A percentile compares a stretch with the other conserved stretches of the same genome.
phyloP scores from a whole-genome alignment of 2,888 invertebrate species.

The Drosophila birchii region DNA sequence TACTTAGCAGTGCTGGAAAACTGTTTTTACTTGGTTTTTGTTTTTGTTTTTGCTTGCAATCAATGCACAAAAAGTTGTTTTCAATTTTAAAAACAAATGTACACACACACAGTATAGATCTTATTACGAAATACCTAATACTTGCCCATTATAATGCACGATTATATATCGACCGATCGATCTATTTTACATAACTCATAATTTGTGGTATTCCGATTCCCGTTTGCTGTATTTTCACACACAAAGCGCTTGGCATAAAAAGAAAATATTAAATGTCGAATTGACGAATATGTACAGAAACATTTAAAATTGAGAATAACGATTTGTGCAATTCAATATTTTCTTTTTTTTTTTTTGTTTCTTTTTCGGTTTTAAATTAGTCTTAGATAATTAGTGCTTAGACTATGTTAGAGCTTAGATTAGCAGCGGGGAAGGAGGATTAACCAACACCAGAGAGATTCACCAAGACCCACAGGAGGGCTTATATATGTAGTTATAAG shows the following conservation, averaged over 20 bases:
- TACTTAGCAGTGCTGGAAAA: conserved; percentile 35
- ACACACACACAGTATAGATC: conserved; percentile 73
- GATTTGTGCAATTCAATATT: conserved; percentile 84
- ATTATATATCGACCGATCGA: conserved; percentile 49
- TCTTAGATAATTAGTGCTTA: conserved; percentile 21
- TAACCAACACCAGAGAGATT: conserved; percentile 27
- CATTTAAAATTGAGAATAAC: conserved; percentile 84
- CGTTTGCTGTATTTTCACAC: conserved; percentile 60
- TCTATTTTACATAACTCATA: conserved; percentile 14
- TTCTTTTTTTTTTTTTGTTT: conserved; percentile 80
- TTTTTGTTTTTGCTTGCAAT: conserved; percentile 65
- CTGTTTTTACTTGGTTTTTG: conserved; percentile 5
- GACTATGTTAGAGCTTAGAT: conserved; percentile 11
- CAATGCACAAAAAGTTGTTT: conserved; percentile 84
- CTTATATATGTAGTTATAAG: conserved; percentile 11
- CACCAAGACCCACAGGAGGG: conserved; percentile 70
- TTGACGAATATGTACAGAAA: conserved; percentile 78
- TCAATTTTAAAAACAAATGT: conserved; percentile 83
- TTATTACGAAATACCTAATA: conserved; percentile 48
- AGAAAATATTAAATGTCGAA: conserved; percentile 76
- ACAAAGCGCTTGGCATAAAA: conserved; percentile 53
- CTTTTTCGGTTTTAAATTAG: not conserved
- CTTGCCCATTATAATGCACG: conserved; percentile 64
- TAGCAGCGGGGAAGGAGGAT: not conserved
- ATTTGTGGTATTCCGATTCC: conserved; percentile 30